Evolutionary conservation across 2,113 vertebrate genomes (phyloP).

Genomic region (Isichthys henryi): DNA sequence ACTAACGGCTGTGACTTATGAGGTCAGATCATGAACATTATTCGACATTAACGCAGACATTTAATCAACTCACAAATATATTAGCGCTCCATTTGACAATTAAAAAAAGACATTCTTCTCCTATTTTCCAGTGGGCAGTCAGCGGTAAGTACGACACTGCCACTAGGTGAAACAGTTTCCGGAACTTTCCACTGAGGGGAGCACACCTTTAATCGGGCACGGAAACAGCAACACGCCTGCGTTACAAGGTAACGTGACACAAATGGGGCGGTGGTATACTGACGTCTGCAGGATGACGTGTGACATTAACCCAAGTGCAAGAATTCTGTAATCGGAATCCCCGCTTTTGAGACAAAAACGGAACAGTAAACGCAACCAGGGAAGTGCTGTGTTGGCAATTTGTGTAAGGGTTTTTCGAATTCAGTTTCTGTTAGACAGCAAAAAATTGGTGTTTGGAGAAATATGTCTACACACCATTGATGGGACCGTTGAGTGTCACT

Average conservation of each 20-base stretch:
- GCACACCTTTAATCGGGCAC: constrained; percentile 49
- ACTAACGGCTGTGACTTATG: background rate
- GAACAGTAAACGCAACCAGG: constrained; percentile 50
- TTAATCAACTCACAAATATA: background rate
- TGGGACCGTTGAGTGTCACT: background rate
- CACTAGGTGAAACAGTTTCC: background rate
- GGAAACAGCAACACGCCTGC: constrained; percentile 51
- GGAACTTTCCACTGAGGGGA: constrained; percentile 4
- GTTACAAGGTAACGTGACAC: constrained; percentile 24
- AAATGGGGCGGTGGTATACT: constrained; percentile 45
- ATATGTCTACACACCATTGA: background rate
- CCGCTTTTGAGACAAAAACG: constrained; percentile 40
- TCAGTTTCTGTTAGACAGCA: background rate
- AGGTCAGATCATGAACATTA: background rate
- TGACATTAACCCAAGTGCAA: constrained; percentile 42
- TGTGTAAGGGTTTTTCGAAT: background rate
- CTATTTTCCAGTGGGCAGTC: background rate
- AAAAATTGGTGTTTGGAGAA: background rate
- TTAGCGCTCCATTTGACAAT: background rate
- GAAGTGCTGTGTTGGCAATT: background rate
- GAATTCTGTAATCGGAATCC: background rate
- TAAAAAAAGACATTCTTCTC: background rate
- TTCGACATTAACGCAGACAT: background rate
- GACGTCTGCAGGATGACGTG: constrained; percentile 57
- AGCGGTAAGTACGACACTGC: background rate